A percentile compares a stretch with the other conserved stretches of the same genome.
Evolutionary conservation across 2,113 vertebrate genomes (phyloP).

Genomic region (Rhea americana): DNA sequence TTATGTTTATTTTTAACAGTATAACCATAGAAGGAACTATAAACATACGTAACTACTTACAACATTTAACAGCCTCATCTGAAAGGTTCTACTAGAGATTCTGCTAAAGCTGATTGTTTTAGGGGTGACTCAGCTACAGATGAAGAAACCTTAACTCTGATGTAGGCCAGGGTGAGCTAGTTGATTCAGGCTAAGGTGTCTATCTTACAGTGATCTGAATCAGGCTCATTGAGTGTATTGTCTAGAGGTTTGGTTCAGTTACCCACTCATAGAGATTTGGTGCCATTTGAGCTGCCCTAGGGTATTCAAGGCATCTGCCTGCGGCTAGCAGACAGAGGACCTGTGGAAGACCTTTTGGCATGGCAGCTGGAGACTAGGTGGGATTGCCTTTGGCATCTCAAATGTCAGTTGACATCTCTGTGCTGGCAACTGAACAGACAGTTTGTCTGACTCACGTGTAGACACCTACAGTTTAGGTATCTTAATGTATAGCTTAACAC

Average conservation of each 20-base stretch:
- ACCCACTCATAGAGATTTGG: neutral
- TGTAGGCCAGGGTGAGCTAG: neutral
- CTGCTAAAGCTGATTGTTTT: slow-evolving; percentile 2
- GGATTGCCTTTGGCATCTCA: neutral
- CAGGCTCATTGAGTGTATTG: neutral
- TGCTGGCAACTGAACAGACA: neutral
- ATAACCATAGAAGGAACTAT: neutral
- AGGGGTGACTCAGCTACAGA: neutral
- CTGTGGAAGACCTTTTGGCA: neutral
- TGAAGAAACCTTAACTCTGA: neutral
- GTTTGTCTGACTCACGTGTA: neutral
- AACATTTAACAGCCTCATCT: neutral
- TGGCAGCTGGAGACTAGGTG: neutral
- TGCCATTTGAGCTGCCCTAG: neutral
- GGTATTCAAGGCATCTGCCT: neutral
- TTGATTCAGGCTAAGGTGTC: neutral
- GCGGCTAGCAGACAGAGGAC: neutral
- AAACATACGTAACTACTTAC: neutral
- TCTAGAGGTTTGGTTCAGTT: neutral
- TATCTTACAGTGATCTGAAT: neutral
- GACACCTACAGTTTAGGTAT: neutral
- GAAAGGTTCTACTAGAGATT: neutral
- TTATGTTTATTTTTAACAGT: neutral
- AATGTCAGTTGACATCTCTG: neutral
- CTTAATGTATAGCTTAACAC: neutral